Evolutionary conservation across 2,113 vertebrate species (phyloP).

Genomic region (Tursiops truncatus): DNA sequence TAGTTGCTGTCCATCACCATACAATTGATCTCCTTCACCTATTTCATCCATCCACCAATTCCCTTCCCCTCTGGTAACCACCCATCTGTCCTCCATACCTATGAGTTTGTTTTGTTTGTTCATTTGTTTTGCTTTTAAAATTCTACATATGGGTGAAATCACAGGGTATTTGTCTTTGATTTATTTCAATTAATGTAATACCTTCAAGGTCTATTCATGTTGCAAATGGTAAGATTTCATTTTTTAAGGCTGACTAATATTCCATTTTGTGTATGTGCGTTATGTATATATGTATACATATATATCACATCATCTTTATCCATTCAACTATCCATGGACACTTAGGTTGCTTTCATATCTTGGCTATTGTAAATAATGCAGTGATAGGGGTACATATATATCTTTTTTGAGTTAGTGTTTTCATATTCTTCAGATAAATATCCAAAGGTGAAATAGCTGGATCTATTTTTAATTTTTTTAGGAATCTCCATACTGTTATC

Average conservation of each 20-base stretch:
- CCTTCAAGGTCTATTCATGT: background rate
- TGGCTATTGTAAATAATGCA: background rate
- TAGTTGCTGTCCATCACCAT: background rate
- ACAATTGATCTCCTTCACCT: background rate
- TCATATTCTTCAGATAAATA: background rate
- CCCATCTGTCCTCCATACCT: background rate
- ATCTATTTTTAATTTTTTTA: too few species aligned
- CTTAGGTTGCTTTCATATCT: background rate
- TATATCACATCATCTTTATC: background rate
- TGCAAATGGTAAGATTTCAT: background rate
- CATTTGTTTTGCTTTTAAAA: background rate
- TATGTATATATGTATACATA: fast-evolving
- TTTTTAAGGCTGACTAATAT: background rate
- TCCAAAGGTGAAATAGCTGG: background rate
- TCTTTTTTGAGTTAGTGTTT: background rate
- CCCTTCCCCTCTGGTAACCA: background rate
- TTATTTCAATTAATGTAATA: background rate
- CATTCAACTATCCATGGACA: background rate
- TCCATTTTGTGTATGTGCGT: background rate
- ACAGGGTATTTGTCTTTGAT: background rate
- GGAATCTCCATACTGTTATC: background rate
- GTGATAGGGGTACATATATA: background rate
- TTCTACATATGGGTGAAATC: background rate
- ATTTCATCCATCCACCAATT: background rate
- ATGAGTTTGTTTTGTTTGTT: background rate